phyloP scores from a whole-genome alignment of 1,140 invertebrate species.

The Oreohelix idahoensis region DNA sequence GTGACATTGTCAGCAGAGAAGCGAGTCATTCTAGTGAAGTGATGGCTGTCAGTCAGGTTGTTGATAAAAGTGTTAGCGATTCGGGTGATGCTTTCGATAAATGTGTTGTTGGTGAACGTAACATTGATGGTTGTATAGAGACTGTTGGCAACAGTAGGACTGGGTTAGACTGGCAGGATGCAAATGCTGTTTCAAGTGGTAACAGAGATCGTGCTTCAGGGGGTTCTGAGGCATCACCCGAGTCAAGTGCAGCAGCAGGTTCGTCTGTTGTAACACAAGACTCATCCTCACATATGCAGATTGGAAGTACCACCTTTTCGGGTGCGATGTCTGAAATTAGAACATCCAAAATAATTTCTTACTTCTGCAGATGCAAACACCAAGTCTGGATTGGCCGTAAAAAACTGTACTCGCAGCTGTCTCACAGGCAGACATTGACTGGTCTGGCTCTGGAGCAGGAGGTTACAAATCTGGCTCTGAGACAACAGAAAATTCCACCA shows the following conservation, averaged over 20 bases:
- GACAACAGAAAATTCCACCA: neutral
- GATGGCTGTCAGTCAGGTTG: neutral
- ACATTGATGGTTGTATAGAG: neutral
- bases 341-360: neutral
- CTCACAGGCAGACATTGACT: neutral
- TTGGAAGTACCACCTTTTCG: neutral
- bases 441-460: neutral
- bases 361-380: neutral
- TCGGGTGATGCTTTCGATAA: neutral
- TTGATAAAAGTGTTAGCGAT: neutral
- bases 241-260: neutral
- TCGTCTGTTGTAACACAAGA: neutral
- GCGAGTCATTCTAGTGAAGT: neutral
- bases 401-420: neutral
- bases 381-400: neutral
- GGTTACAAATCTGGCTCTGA: neutral
- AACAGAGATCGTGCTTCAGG: neutral
- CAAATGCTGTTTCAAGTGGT: neutral
- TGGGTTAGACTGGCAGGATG: neutral
- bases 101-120: neutral
- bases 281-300: neutral
- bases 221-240: neutral
- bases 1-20: neutral
- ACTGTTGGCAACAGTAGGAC: neutral
- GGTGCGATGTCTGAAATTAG: neutral